phyloP scores from a whole-genome alignment of 1,140 invertebrate genomes.

The Drosophila kurseongensis region DNA sequence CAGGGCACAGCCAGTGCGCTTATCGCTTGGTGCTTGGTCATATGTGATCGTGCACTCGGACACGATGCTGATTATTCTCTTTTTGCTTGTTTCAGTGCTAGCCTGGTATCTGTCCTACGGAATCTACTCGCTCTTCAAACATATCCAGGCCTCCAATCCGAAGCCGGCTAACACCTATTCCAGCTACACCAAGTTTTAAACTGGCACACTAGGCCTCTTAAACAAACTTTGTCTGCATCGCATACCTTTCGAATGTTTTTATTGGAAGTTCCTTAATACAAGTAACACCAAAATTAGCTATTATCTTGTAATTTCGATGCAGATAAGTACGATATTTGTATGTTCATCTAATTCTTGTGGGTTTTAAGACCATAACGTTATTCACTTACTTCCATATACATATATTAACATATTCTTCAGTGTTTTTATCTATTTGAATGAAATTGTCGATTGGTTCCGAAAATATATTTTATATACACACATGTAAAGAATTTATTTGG shows the following conservation, averaged over 20 bases:
- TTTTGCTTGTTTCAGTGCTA: constrained; percentile 42
- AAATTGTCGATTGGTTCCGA: constrained; percentile 7
- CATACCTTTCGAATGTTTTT: constrained; percentile 9
- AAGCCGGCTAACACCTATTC: constrained; percentile 24
- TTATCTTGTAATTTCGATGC: neutral
- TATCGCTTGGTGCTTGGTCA: constrained; percentile 9
- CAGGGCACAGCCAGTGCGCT: no score
- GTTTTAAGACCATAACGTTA: neutral
- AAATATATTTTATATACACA: constrained; percentile 21
- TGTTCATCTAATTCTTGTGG: neutral
- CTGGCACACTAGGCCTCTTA: neutral
- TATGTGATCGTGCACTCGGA: neutral
- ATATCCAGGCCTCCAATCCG: constrained; percentile 37
- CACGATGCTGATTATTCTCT: constrained; percentile 1
- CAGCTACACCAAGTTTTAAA: constrained; percentile 36
- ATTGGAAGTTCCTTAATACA: neutral
- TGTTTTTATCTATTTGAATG: neutral
- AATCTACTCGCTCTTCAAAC: constrained; percentile 65
- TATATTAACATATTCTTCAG: neutral
- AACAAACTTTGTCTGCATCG: neutral
- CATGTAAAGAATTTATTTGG: neutral
- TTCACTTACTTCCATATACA: neutral
- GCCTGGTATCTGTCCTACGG: constrained; percentile 50
- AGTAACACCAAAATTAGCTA: constrained; percentile 1
- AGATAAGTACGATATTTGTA: neutral